phyloP scores from a whole-genome alignment of 2,888 invertebrate genomes.

The Saturnia pavonia region DNA sequence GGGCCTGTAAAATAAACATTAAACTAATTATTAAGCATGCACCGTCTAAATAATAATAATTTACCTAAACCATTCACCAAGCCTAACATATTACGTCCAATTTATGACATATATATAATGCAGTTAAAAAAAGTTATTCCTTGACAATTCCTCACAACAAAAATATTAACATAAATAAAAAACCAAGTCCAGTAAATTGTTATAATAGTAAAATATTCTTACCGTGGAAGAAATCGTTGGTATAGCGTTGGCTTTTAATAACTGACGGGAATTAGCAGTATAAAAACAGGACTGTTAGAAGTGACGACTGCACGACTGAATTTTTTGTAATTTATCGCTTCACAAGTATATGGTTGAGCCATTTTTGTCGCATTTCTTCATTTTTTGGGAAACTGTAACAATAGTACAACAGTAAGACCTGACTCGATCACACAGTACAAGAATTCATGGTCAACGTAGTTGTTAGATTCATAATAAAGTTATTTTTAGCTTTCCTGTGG shows the following conservation, averaged over 20 bases:
- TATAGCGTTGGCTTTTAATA: no score
- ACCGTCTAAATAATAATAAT: no score
- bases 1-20: no score
- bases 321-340: slow-evolving; percentile 4
- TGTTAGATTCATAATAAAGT: neutral
- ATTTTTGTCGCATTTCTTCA: neutral
- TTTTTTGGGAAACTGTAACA: neutral
- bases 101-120: no score
- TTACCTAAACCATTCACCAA: no score
- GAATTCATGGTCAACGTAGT: slow-evolving; percentile 1
- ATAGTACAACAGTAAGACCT: neutral
- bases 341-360: neutral
- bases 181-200: no score
- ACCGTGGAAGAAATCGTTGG: neutral
- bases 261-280: neutral
- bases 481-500: neutral
- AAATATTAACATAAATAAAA: neutral
- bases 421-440: slow-evolving; percentile 2
- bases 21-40: no score
- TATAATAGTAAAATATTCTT: slow-evolving; percentile 1
- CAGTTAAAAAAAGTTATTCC: no score
- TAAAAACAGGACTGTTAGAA: neutral
- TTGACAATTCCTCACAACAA: no score
- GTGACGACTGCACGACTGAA: neutral
- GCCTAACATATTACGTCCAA: no score